Evolutionary conservation across 1,140 invertebrate species (phyloP).

Genomic region (Grapholita molesta): DNA sequence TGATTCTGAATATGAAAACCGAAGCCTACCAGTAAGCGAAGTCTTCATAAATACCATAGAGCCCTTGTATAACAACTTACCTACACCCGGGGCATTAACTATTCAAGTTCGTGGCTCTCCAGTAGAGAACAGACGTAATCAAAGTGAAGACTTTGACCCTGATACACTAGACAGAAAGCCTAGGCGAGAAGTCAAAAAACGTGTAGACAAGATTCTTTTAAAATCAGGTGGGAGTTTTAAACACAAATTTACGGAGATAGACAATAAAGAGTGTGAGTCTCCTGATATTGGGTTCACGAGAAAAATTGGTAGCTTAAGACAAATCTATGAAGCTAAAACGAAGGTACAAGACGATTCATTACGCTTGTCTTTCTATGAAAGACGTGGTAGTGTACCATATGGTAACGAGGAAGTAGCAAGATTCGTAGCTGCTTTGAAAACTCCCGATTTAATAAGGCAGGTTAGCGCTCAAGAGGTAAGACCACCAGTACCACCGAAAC

Average conservation of each 20-base stretch:
- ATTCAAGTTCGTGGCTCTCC: conserved; percentile 86
- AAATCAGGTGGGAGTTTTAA: conserved; percentile 82
- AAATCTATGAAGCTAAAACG: conserved; percentile 86
- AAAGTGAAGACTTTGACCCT: conserved; percentile 85
- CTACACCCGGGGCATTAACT: conserved; percentile 83
- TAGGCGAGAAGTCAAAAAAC: conserved; percentile 53
- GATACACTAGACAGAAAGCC: conserved; percentile 90
- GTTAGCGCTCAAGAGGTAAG: conserved; percentile 46
- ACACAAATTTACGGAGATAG: conserved; percentile 45
- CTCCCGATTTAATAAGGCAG: conserved; percentile 44
- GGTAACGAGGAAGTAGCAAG: conserved; percentile 43
- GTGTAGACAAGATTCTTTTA: conserved; percentile 77
- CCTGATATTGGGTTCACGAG: conserved; percentile 53
- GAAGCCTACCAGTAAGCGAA: conserved; percentile 34
- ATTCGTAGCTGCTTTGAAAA: conserved; percentile 44
- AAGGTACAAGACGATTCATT: conserved; percentile 53
- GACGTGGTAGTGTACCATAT: conserved; percentile 54
- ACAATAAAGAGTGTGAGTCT: conserved; percentile 36
- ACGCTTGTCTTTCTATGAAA: conserved; percentile 44
- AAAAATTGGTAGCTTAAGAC: conserved; percentile 83
- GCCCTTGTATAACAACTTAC: conserved; percentile 67
- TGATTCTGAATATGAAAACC: conserved; percentile 19
- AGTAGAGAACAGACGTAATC: conserved; percentile 48
- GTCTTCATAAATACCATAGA: conserved; percentile 73
- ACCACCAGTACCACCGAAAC: conserved; percentile 80